Base-by-base conservation (phyloP, 2,797 vertebrate genomes). In the Syngnathus acus region DNA sequence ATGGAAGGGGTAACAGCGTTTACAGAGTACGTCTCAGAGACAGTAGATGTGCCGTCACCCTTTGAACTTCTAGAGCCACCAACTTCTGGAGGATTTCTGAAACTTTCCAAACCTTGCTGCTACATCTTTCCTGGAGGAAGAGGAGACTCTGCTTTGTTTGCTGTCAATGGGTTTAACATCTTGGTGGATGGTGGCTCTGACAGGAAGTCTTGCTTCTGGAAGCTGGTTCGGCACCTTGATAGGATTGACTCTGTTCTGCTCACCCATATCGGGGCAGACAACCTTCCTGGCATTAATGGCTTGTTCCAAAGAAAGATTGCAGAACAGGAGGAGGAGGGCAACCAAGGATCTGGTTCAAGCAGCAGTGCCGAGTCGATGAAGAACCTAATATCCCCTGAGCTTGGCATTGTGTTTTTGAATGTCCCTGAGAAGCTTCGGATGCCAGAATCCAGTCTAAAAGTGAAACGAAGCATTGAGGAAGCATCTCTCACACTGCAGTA, bases 71-170 rank as follows among this genome's bases (percentile, higher is more conserved):
- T 99, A 73, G 96, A 99, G 78, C 94, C 97, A 3, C 97, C 97
- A 3, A 97, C 93, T 32, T 99, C 97, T 1, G 97, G 97, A 68
- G 97, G 97, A n/a, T 99, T 99, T 74, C 88, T 99, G 72, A 99
- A 99, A 78, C 90, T 99, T 72, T 99, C 97, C 71, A 98, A 98
- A 72, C 96, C 97, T 67, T 99, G 97, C 88, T 99, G 97, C 86
- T 99, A 99, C 81, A 97, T 99, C 77, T 99, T 99, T 77, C 97
- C 97, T 0, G 97, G 97, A 39, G 96, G 96, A 68, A 91, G 97
- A 23, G 97, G 97, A 5, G 97, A 99, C 84, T 99, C 97, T 0
- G 97, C 97, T 50, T 91, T 99, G 68, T 99, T 99, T 65, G 97
- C 97, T 5, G 94, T 99, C 64, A 99, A 98, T 9, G 97, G 97